These are phyloP conservation scores for Sylvia borin DNA, from an alignment of 2,797 vertebrate species.

Conservation along the genomic window DNA sequence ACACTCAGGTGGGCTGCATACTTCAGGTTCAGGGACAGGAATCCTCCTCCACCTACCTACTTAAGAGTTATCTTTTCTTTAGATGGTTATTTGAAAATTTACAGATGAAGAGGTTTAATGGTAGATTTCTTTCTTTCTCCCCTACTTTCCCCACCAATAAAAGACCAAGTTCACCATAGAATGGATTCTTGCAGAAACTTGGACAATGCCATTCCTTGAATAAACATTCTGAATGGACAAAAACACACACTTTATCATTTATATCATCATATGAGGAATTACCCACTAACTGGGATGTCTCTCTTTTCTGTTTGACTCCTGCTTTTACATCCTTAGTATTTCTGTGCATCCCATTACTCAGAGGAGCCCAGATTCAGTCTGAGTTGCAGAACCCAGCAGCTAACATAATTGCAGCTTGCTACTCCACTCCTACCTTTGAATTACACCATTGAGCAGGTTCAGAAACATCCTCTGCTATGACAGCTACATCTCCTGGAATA, in stretches of 20 bases:
- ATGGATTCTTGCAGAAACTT: not conserved
- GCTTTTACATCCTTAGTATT: not conserved
- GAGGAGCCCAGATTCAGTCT: not conserved
- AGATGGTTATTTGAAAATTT: not conserved
- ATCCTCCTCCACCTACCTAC: not conserved
- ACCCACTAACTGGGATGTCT: rapidly evolving
- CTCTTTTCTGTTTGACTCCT: not conserved
- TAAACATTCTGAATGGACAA: not conserved
- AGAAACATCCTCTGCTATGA: not conserved
- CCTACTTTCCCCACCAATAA: not conserved
- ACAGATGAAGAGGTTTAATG: not conserved
- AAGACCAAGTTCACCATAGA: not conserved
- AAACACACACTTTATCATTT: not conserved
- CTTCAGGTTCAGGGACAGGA: not conserved
- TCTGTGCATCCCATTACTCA: not conserved
- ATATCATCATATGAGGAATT: not conserved
- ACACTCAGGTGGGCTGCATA: rapidly evolving
- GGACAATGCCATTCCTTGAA: not conserved
- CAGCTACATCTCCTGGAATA: not conserved
- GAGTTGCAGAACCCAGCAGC: not conserved
- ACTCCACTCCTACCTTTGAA: not conserved
- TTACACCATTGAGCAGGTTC: too few species aligned
- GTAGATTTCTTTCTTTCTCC: not conserved
- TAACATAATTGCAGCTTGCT: not conserved
- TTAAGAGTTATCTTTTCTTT: not conserved